Conservation (phyloP, 2,797 vertebrate genomes). For the Lophius americanus region DNA sequence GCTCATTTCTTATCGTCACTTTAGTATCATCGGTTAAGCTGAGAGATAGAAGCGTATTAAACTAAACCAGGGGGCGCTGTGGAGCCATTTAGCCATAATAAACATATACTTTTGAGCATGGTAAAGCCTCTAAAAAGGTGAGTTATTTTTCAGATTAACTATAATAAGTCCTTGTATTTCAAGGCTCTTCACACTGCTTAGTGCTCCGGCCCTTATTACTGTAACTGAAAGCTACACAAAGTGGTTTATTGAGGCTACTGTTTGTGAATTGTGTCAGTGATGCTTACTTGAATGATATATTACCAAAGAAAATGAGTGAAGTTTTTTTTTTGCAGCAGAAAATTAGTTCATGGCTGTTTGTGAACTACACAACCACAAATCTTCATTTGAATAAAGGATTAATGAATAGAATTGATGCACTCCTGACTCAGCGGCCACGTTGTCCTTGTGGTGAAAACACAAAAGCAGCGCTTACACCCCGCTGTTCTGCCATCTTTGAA, state of each 20-base stretch:
- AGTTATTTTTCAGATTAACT: too few relatives aligned
- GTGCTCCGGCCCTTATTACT: too few relatives aligned
- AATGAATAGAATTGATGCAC: constrained; percentile 5
- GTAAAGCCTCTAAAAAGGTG: too few relatives aligned
- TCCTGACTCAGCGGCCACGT: constrained; percentile 33
- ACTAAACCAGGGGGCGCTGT: too few relatives aligned
- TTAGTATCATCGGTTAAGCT: too few relatives aligned
- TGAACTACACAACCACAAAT: constrained; percentile 7
- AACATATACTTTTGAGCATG: too few relatives aligned
- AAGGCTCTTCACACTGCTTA: too few relatives aligned
- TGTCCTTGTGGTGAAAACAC: constrained; percentile 18
- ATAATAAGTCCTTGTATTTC: too few relatives aligned
- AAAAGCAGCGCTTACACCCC: constrained; percentile 32
- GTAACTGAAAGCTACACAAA: too few relatives aligned
- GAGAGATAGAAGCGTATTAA: too few relatives aligned
- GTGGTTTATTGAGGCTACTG: neutral
- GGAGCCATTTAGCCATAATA: too few relatives aligned
- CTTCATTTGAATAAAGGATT: constrained; percentile 23
- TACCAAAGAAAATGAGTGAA: constrained; percentile 4
- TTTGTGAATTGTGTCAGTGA: neutral
- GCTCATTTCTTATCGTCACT: too few relatives aligned
- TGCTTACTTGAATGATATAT: neutral
- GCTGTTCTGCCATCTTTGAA: constrained; percentile 32
- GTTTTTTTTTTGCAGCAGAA: constrained; percentile 3
- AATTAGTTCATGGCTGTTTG: neutral